These are phyloP conservation scores for Eueides isabella DNA, from an alignment of 1,140 invertebrate species.

Conservation along the genomic window DNA sequence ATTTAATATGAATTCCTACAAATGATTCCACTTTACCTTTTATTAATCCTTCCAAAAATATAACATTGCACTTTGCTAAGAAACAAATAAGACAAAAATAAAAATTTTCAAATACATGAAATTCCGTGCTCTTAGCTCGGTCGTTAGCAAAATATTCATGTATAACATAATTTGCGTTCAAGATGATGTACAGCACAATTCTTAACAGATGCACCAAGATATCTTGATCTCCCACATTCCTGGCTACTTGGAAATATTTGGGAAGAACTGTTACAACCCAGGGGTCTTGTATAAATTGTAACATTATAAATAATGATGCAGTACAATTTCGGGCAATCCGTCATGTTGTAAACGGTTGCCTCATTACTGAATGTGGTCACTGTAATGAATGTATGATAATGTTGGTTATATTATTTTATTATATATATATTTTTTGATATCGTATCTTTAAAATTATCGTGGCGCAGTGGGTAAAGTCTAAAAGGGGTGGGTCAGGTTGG, in stretches of 20 bases:
- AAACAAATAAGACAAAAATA: background rate
- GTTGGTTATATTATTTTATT: background rate
- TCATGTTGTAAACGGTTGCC: conserved; percentile 64
- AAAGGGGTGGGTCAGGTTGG: too few species aligned
- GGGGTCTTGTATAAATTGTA: conserved; percentile 49
- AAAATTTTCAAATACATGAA: conserved; percentile 6
- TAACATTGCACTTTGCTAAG: background rate
- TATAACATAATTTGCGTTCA: conserved; percentile 62
- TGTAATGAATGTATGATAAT: background rate
- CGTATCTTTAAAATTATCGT: too few species aligned
- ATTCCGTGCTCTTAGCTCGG: conserved; percentile 19
- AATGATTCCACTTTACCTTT: background rate
- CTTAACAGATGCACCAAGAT: conserved; percentile 52
- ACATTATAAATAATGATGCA: conserved; percentile 67
- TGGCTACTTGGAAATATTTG: background rate
- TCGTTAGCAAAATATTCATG: conserved; percentile 52
- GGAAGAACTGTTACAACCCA: background rate
- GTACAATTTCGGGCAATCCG: conserved; percentile 49
- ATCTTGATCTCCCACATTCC: conserved; percentile 39
- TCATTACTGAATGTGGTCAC: conserved; percentile 50
- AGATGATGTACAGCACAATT: conserved; percentile 62
- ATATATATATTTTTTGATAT: background rate
- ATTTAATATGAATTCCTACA: too few species aligned
- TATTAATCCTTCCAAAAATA: background rate
- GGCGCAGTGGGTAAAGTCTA: too few species aligned